phyloP scores from a whole-genome alignment of 64 coral and sea anemone genomes.

The Montipora cactus region DNA sequence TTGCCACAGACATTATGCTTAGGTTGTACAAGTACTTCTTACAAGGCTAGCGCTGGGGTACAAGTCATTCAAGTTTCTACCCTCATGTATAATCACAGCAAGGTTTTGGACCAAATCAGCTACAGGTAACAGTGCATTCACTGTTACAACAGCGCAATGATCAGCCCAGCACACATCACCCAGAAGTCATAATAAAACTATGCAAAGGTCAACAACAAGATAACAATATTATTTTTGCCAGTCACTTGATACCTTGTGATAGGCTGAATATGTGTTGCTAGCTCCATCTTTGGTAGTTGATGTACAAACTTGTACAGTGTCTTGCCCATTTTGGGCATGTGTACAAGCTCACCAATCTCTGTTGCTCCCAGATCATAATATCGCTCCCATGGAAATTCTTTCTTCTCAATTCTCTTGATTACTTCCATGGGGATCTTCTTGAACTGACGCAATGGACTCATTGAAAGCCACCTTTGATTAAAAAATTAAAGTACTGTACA shows the following conservation, averaged over 20 bases:
- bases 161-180: no score
- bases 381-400: constrained; percentile 99
- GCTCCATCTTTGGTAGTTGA: constrained; percentile 97
- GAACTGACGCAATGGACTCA: constrained; percentile 97
- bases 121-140: no score
- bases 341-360: constrained; percentile 97
- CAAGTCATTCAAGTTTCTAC: no score
- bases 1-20: no score
- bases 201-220: not conserved
- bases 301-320: constrained; percentile 98
- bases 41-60: no score
- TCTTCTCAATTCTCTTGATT: constrained; percentile 99
- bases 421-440: constrained; percentile 99
- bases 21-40: no score
- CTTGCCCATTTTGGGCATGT: constrained; percentile 99
- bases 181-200: not conserved
- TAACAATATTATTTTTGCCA: not conserved
- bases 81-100: no score
- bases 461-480: constrained; percentile 92
- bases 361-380: constrained; percentile 97
- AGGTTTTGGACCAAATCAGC: no score
- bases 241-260: constrained; percentile 80
- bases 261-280: constrained; percentile 98
- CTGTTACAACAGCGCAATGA: no score
- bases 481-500: not conserved